A percentile compares a stretch with the other conserved stretches of the same genome.
Conservation (phyloP, 1,140 invertebrate genomes). For the Xylocopa sonorina region DNA sequence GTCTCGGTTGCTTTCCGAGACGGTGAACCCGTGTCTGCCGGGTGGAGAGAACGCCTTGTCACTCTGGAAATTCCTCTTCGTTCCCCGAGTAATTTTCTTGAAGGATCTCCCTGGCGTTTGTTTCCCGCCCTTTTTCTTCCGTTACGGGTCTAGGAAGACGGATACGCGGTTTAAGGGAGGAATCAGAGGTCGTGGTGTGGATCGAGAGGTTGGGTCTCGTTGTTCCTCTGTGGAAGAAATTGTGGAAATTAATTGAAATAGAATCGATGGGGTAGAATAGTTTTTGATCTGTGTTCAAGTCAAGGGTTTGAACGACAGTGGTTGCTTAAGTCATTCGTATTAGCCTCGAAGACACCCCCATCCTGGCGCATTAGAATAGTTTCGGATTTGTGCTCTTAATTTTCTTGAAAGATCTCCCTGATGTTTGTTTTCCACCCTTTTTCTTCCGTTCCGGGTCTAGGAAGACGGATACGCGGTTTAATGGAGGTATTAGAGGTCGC, state of each 20-base stretch:
- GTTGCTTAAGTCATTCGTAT: too few species aligned
- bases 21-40: neutral
- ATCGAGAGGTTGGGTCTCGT: neutral
- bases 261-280: too few species aligned
- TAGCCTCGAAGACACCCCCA: too few species aligned
- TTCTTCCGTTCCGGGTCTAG: neutral
- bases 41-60: constrained; percentile 9
- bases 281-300: too few species aligned
- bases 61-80: constrained; percentile 9
- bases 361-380: too few species aligned
- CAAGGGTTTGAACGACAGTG: too few species aligned
- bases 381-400: too few species aligned
- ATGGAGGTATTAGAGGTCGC: neutral
- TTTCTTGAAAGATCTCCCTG: constrained; percentile 5
- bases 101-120: constrained; percentile 8
- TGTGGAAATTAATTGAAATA: too few species aligned
- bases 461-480: neutral
- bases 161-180: neutral
- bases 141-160: neutral
- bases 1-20: constrained; percentile 13
- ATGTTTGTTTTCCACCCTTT: neutral
- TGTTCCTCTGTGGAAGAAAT: too few species aligned
- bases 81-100: neutral
- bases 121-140: neutral
- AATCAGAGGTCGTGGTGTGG: neutral